These are phyloP conservation scores for Cheilosia scutellata DNA, from an alignment of 2,888 invertebrate species.

Conservation along the genomic window DNA sequence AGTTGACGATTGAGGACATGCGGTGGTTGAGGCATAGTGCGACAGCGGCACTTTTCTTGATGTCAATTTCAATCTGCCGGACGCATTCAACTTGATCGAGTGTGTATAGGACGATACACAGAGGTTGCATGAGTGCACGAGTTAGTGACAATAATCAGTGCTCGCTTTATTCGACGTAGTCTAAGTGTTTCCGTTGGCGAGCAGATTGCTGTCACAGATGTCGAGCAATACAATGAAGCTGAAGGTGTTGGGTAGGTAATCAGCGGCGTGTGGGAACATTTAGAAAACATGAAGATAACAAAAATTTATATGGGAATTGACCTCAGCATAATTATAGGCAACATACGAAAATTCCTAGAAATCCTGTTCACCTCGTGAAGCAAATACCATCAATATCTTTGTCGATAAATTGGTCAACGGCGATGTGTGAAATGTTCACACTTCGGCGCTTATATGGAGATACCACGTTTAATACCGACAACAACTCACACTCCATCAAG, in stretches of 20 bases:
- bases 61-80: constrained; percentile 49
- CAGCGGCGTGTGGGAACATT: no score
- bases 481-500: constrained; percentile 34
- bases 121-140: constrained; percentile 14
- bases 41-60: constrained; percentile 39
- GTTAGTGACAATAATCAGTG: constrained; percentile 42
- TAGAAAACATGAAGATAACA: no score
- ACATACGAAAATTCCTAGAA: constrained; percentile 11
- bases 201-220: neutral
- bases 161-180: neutral
- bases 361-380: constrained; percentile 39
- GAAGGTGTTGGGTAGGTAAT: no score
- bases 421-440: constrained; percentile 73
- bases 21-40: neutral
- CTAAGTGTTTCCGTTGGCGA: constrained; percentile 21
- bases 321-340: neutral
- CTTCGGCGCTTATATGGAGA: constrained; percentile 52
- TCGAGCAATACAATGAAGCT: neutral
- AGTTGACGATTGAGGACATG: neutral
- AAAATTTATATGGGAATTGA: neutral
- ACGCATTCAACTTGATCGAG: constrained; percentile 40
- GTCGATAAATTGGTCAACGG: constrained; percentile 73
- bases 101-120: neutral
- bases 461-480: neutral
- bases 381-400: constrained; percentile 56